phyloP scores from a whole-genome alignment of 2,113 vertebrate genomes.

The Mesitornis unicolor region DNA sequence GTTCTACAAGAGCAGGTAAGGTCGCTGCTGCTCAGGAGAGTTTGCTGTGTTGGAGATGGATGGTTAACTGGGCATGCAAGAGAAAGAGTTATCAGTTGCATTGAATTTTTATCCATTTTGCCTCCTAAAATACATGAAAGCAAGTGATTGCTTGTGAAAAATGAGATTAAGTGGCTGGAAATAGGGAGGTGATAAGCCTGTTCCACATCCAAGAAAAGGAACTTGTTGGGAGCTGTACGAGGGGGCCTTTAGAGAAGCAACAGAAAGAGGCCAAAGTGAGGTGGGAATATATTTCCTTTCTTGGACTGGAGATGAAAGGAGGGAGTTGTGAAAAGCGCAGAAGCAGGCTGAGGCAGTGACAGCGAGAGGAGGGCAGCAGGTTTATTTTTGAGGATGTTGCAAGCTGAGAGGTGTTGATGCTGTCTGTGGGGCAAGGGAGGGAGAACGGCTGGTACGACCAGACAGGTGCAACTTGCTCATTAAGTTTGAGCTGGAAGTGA shows the following conservation, averaged over 20 bases:
- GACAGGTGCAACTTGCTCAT: background rate
- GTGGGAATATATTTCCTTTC: background rate
- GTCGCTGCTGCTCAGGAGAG: background rate
- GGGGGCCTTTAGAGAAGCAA: background rate
- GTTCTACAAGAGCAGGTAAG: background rate
- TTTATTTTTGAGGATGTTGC: background rate
- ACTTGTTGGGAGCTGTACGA: background rate
- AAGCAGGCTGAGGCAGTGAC: background rate
- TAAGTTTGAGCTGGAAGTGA: background rate
- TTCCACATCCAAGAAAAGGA: background rate
- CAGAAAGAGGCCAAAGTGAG: background rate
- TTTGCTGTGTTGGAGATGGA: background rate
- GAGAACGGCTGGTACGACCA: background rate
- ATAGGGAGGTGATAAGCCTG: background rate
- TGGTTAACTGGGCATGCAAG: background rate
- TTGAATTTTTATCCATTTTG: background rate
- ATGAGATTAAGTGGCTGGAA: background rate
- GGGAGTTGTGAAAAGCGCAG: background rate
- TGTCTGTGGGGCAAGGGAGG: background rate
- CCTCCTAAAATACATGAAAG: background rate
- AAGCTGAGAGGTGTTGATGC: rapidly evolving
- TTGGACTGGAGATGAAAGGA: background rate
- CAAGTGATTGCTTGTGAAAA: background rate
- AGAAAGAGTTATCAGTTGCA: background rate
- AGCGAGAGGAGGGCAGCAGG: background rate